These are phyloP conservation scores for Trachemys scripta DNA, from an alignment of 2,113 vertebrate genomes.

Conservation along the genomic window DNA sequence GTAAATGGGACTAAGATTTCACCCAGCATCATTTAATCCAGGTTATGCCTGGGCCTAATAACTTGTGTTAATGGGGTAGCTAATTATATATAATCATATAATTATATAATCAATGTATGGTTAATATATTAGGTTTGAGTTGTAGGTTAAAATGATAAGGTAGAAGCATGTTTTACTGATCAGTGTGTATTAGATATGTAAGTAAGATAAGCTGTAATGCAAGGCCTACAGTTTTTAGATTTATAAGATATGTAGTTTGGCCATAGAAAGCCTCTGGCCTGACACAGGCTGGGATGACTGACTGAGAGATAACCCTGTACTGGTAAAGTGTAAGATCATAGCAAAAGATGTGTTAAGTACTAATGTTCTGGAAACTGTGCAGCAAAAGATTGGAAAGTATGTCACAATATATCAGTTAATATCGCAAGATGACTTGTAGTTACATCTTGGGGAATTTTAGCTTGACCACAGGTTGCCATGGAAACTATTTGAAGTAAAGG, in stretches of 20 bases:
- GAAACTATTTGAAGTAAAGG: background rate
- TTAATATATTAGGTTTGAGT: background rate
- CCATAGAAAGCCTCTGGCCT: background rate
- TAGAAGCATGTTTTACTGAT: background rate
- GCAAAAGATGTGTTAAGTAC: background rate
- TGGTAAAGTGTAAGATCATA: background rate
- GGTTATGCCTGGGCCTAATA: background rate
- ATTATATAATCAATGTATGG: background rate
- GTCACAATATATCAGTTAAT: background rate
- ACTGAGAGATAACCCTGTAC: background rate
- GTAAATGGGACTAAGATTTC: constrained; percentile 27
- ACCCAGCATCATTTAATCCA: background rate
- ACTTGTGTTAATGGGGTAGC: background rate
- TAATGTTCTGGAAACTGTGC: background rate
- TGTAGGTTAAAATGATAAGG: background rate
- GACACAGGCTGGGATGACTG: background rate
- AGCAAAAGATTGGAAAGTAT: background rate
- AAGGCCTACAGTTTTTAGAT: background rate
- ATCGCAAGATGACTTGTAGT: background rate
- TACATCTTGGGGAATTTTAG: background rate
- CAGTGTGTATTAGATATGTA: background rate
- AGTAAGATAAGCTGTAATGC: background rate
- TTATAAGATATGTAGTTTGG: background rate
- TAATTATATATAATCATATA: too few species aligned
- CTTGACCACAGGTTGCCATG: background rate